A percentile compares a stretch with the other conserved stretches of the same genome.
Conservation (phyloP, 2,113 vertebrate species). For the Trichechus manatus region DNA sequence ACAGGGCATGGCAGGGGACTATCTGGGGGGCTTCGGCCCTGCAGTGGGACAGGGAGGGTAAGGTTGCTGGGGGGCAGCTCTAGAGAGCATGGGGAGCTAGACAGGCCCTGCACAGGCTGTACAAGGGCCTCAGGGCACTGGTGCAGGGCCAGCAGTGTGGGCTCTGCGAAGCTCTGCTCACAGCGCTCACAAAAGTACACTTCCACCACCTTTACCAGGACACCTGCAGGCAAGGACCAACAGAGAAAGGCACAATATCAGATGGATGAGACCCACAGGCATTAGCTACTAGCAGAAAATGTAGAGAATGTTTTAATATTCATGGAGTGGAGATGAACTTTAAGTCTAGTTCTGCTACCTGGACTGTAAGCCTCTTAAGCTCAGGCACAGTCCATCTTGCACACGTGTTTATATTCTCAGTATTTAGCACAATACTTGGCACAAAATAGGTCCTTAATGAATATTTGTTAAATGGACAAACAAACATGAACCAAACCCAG, state of each 20-base stretch:
- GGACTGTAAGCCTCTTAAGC: neutral
- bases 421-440: neutral
- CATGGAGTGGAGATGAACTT: neutral
- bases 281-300: conserved; percentile 54
- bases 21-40: neutral
- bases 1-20: conserved; percentile 85
- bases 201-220: conserved; percentile 88
- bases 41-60: neutral
- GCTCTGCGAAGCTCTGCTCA: conserved; percentile 87
- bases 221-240: conserved; percentile 84
- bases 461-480: conserved; percentile 24
- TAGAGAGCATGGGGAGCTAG: conserved; percentile 29
- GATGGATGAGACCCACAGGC: neutral
- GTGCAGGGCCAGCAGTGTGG: conserved; percentile 85
- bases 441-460: conserved; percentile 51
- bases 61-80: conserved; percentile 61
- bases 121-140: conserved; percentile 75
- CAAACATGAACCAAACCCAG: conserved; percentile 17
- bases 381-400: neutral
- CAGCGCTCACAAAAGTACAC: conserved; percentile 88
- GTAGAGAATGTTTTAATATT: conserved; percentile 15
- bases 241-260: conserved; percentile 61
- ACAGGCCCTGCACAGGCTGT: conserved; percentile 67
- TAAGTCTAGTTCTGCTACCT: neutral
- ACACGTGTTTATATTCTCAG: neutral